A percentile compares a stretch with the other conserved stretches of the same genome.
phyloP scores from a whole-genome alignment of 2,113 vertebrate species.

The Ondatra zibethicus region DNA sequence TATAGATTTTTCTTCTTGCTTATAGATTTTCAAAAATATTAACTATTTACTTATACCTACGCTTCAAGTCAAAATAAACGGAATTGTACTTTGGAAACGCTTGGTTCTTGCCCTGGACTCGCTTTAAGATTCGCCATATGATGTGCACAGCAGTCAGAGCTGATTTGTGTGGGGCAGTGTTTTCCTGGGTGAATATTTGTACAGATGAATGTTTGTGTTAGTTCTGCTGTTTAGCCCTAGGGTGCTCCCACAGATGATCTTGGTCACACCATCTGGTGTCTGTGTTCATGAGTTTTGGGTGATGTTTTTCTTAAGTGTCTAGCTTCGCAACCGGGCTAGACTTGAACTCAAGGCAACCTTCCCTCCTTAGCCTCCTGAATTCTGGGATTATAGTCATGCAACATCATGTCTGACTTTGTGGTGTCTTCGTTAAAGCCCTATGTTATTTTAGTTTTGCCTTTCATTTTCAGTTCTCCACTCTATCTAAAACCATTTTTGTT shows the following conservation, averaged over 20 bases:
- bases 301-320: neutral
- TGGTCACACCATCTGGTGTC: neutral
- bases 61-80: conserved; percentile 14
- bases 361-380: neutral
- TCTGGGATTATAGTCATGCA: neutral
- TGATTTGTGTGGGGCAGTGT: neutral
- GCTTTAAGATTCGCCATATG: neutral
- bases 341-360: neutral
- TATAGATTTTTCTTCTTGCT: neutral
- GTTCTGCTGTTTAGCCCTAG: neutral
- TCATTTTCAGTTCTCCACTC: neutral
- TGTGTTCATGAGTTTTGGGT: neutral
- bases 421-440: neutral
- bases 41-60: neutral
- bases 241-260: neutral
- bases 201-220: neutral
- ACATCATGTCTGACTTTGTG: neutral
- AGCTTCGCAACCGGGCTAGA: neutral
- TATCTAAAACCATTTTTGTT: neutral
- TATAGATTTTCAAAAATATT: neutral
- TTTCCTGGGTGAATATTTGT: neutral
- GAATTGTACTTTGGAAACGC: conserved; percentile 28
- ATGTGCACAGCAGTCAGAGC: neutral
- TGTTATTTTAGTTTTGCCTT: neutral
- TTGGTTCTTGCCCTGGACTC: neutral